Conservation (phyloP, 30 jellyfish, hydroid and myxozoan species). For the Aurelia sp. region DNA sequence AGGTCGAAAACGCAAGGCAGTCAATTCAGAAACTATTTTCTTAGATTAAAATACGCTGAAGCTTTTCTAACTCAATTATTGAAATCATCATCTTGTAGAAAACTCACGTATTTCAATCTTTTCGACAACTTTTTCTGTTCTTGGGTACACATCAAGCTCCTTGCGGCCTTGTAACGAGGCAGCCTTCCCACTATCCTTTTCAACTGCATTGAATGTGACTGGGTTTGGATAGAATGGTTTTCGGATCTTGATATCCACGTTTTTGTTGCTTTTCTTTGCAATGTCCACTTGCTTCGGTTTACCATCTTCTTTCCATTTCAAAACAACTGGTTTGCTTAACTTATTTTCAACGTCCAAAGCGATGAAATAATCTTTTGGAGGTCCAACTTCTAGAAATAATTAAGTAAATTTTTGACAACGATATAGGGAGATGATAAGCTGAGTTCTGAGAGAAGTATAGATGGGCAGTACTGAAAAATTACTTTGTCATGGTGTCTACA, state of each 20-base stretch:
- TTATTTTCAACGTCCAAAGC: slow-evolving; percentile 15
- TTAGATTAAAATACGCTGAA: no score
- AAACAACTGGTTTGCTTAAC: slow-evolving; percentile 8
- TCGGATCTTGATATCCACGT: not conserved
- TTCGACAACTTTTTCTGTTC: slow-evolving; percentile 11
- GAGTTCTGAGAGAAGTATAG: not conserved
- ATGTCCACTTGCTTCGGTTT: slow-evolving; percentile 13
- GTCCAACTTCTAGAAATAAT: slow-evolving; percentile 12
- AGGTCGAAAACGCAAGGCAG: no score
- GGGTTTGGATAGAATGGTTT: slow-evolving; percentile 58
- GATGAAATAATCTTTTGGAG: slow-evolving; percentile 10
- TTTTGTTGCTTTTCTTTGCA: slow-evolving; percentile 1
- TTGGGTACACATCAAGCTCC: slow-evolving; percentile 12
- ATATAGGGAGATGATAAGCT: not conserved
- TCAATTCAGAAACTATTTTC: no score
- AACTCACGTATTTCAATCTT: slow-evolving; percentile 30
- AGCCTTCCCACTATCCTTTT: slow-evolving; percentile 5
- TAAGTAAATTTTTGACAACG: not conserved
- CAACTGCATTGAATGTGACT: slow-evolving; percentile 21
- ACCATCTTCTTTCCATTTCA: slow-evolving; percentile 48
- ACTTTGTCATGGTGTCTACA: not conserved
- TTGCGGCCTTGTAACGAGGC: slow-evolving; percentile 50
- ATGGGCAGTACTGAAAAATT: not conserved
- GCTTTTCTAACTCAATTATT: not conserved
- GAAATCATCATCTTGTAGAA: not conserved